phyloP scores from a whole-genome alignment of 35 echinoderm and acorn worm genomes.

The Lytechinus variegatus region DNA sequence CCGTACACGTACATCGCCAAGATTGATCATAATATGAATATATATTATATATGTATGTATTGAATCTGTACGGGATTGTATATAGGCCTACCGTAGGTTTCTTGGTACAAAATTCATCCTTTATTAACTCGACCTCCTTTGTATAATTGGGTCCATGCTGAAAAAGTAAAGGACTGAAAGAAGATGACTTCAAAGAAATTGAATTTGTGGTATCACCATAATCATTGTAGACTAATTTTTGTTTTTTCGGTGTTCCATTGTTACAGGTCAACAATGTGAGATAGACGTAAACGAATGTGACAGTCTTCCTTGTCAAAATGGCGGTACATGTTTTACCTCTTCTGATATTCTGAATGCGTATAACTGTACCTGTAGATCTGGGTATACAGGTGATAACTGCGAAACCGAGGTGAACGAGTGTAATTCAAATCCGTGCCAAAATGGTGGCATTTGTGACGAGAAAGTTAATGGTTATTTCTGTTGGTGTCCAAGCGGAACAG shows the following conservation, averaged over 20 bases:
- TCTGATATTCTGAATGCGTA: slow-evolving; percentile 39
- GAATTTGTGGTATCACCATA: no score
- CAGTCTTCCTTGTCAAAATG: slow-evolving; percentile 50
- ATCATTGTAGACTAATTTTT: no score
- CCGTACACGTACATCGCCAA: no score
- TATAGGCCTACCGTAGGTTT: no score
- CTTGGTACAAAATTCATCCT: no score
- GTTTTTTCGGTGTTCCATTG: background rate
- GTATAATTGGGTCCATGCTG: background rate
- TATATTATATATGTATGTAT: no score
- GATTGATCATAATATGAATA: no score
- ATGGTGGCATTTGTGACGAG: slow-evolving; percentile 38
- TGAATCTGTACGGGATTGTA: no score
- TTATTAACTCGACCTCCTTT: background rate
- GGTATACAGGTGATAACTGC: slow-evolving; percentile 50
- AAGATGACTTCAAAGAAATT: no score
- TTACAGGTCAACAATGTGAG: slow-evolving; percentile 34
- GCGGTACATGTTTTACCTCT: slow-evolving; percentile 25
- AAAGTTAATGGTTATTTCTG: slow-evolving; percentile 30
- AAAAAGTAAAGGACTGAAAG: no score
- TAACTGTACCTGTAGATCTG: slow-evolving; percentile 36
- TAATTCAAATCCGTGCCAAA: slow-evolving; percentile 25
- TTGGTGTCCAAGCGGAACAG: slow-evolving; percentile 34
- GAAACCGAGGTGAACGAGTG: slow-evolving; percentile 49
- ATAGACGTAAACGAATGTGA: slow-evolving; percentile 51